Evolutionary conservation across 2,113 vertebrate species (phyloP).

Genomic region (Microcebus griseorufus): DNA sequence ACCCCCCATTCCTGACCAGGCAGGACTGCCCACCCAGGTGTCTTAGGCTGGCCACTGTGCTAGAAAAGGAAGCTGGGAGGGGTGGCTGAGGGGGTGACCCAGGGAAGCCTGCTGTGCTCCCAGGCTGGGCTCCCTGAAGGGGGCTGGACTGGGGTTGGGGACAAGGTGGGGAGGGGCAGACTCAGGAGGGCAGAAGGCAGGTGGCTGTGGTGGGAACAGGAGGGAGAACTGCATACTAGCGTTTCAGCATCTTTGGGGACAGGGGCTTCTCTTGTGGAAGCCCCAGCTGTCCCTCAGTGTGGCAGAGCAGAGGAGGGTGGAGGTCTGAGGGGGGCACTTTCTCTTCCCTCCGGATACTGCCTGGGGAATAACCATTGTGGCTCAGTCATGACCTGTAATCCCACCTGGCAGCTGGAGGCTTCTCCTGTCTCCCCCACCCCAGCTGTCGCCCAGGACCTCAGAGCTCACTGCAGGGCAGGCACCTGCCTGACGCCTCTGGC

Average conservation of each 20-base stretch:
- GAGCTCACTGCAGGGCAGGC: background rate
- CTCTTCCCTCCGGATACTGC: constrained; percentile 31
- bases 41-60: constrained; percentile 78
- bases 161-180: background rate
- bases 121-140: background rate
- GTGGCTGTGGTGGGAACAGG: background rate
- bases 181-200: background rate
- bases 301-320: background rate
- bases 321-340: background rate
- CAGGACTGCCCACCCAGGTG: constrained; percentile 81
- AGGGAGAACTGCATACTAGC: background rate
- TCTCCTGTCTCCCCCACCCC: background rate
- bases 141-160: background rate
- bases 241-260: background rate
- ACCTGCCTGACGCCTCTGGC: background rate
- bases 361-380: constrained; percentile 45
- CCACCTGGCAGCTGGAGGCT: background rate
- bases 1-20: constrained; percentile 30
- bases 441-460: background rate
- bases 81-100: background rate
- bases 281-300: background rate
- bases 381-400: constrained; percentile 47
- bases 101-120: background rate
- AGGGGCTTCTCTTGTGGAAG: background rate
- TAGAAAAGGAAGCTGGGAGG: constrained; percentile 78